A percentile compares a stretch with the other conserved stretches of the same genome.
These are phyloP conservation scores for Poeciliopsis presidionis DNA, from an alignment of 2,797 vertebrate species.

Conservation along the genomic window DNA sequence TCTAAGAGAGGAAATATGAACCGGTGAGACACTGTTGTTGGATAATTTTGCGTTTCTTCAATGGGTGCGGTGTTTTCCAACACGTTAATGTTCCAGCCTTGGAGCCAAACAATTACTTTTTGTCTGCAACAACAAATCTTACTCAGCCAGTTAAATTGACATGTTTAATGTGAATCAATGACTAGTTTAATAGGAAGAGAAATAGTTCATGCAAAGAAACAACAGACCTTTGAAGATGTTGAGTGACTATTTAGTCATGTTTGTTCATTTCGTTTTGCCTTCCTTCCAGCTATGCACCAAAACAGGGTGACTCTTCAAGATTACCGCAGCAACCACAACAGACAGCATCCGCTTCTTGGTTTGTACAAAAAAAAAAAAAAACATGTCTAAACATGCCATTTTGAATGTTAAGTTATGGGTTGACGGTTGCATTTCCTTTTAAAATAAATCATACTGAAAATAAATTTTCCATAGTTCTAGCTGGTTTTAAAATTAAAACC, in stretches of 20 bases:
- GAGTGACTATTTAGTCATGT: background rate
- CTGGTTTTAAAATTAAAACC: background rate
- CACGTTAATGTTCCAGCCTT: no score
- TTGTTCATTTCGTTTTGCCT: background rate
- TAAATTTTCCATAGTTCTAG: background rate
- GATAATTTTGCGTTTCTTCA: background rate
- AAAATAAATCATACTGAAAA: background rate
- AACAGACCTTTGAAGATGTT: background rate
- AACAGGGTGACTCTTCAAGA: conserved; percentile 35
- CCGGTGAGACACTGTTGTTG: background rate
- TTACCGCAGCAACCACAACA: conserved; percentile 50
- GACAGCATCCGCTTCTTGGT: conserved; percentile 73
- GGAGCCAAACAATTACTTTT: background rate
- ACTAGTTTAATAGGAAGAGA: background rate
- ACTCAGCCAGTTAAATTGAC: background rate
- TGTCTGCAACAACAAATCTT: background rate
- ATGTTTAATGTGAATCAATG: background rate
- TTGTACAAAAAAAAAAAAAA: conserved; percentile 23
- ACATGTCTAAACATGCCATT: background rate
- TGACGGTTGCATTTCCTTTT: background rate
- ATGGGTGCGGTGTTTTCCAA: no score
- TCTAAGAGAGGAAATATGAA: background rate
- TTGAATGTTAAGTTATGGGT: background rate
- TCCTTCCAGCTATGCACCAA: conserved; percentile 25
- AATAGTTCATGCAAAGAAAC: background rate